Evolutionary conservation across 2,888 invertebrate species (phyloP).

Genomic region (Anoncus sp.): DNA sequence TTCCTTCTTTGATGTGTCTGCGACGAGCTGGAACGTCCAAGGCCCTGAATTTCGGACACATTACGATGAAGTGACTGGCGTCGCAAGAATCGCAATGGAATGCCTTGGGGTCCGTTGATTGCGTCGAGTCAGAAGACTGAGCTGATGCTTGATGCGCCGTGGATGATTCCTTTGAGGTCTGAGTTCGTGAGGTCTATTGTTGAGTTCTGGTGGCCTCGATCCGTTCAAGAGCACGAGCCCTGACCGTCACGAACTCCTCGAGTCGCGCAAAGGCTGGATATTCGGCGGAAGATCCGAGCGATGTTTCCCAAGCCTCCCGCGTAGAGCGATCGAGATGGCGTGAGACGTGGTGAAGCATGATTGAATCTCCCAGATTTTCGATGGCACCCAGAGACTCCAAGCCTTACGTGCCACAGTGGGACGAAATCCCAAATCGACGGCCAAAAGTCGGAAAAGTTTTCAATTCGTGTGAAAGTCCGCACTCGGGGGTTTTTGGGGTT

Average conservation of each 20-base stretch:
- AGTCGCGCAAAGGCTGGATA: conserved; percentile 27
- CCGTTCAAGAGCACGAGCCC: conserved; percentile 4
- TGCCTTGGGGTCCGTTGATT: not conserved
- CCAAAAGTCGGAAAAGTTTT: too few species aligned
- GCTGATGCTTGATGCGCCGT: not conserved
- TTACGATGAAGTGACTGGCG: not conserved
- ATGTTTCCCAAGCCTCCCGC: conserved; percentile 43
- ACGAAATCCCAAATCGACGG: too few species aligned
- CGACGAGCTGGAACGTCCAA: not conserved
- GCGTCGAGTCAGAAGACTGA: not conserved
- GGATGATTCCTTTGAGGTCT: not conserved
- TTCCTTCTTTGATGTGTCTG: not conserved
- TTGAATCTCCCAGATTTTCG: not conserved
- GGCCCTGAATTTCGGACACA: conserved; percentile 13
- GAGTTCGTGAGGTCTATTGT: too few species aligned
- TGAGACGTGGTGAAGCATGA: conserved; percentile 20
- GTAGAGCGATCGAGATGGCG: conserved; percentile 21
- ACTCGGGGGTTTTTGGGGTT: too few species aligned
- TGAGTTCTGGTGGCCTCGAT: conserved; percentile 6
- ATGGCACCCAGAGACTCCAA: not conserved
- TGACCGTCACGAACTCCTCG: conserved; percentile 22
- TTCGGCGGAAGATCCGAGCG: not conserved
- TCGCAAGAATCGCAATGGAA: conserved; percentile 27
- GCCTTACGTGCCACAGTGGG: not conserved
- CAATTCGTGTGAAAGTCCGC: too few species aligned